Base-by-base conservation (phyloP, 2,797 vertebrate species). In the Takifugu rubripes region DNA sequence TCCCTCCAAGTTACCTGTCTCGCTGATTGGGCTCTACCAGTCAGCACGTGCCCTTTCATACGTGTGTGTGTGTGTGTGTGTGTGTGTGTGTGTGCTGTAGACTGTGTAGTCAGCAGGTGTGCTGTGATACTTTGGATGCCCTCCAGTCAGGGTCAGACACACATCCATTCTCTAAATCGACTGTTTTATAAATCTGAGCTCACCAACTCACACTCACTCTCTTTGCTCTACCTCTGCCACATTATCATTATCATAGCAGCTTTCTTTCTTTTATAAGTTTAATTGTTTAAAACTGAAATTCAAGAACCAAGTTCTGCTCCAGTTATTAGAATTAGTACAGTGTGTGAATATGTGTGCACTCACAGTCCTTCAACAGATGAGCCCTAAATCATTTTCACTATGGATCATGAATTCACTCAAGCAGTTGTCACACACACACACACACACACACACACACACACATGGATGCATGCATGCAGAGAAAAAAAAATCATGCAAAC, bases 21-120 rank as follows among this genome's bases (percentile, higher is more conserved):
- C 53, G 43, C 79, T 82, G 75, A 81, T 86, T 71, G 72, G 59
- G 67, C 72, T 67, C 62, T 27, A 67, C 63, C 57, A 49, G 61
- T 49, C 50, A n/a, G 44, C 8, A 21, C 17, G 44, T 45, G 44
- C 17, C 2, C n/a, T 4, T 44, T 8, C n/a, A n/a, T 44, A 7
- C 5, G 14, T 44, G 48, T 49, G 48, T 26, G 51, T 21, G 40
- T 59, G 61, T 17, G 61, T 44, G 59, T 44, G 59, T 48, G 52
- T 33, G 52, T 46, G 54, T 54, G 66, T 12, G 64, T 31, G 64
- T 42, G 63, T 36, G 61, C 46, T 62, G 56, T 70, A 84, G 87
- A 89, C 80, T 87, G 83, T 87, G 79, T 66, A 85, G 86, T 90
- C 87, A 88, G 89, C 88, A 89, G 86, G 84, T 90, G 85, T 81